These are phyloP conservation scores for Cantharis flavilabris DNA, from an alignment of 2,888 invertebrate species.

Conservation along the genomic window DNA sequence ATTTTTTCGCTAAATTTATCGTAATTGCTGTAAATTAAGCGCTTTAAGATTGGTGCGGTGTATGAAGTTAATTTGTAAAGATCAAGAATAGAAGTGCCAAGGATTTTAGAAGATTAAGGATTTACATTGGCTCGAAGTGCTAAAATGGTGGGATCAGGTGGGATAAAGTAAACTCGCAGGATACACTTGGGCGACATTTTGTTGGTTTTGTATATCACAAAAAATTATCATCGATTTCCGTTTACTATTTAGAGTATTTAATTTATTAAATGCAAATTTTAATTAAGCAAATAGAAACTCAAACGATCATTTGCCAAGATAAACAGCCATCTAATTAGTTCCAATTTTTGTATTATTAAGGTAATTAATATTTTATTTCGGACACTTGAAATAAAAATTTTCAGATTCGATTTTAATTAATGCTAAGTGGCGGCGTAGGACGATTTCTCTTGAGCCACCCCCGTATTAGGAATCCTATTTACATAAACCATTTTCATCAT, in stretches of 20 bases:
- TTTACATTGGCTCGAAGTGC: background rate
- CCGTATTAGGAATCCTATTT: background rate
- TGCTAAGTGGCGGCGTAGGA: background rate
- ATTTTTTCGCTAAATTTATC: background rate
- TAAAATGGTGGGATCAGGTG: conserved; percentile 1
- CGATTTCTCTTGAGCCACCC: background rate
- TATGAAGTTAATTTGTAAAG: conserved; percentile 1
- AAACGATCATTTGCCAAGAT: background rate
- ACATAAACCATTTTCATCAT: background rate
- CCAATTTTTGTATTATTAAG: background rate
- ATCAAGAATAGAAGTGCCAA: background rate
- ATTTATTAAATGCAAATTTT: background rate
- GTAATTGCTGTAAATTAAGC: background rate
- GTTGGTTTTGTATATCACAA: background rate
- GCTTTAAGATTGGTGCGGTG: background rate
- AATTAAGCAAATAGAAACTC: background rate
- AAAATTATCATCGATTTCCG: background rate
- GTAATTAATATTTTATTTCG: background rate
- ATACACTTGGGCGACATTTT: background rate
- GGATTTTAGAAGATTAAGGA: conserved; percentile 1
- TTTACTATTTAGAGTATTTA: background rate
- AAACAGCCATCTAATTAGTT: background rate
- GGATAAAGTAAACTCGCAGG: background rate
- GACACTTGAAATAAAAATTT: background rate
- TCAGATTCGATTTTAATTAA: background rate